Base-by-base conservation (phyloP, 2,888 invertebrate genomes). In the Leptothorax acervorum region DNA sequence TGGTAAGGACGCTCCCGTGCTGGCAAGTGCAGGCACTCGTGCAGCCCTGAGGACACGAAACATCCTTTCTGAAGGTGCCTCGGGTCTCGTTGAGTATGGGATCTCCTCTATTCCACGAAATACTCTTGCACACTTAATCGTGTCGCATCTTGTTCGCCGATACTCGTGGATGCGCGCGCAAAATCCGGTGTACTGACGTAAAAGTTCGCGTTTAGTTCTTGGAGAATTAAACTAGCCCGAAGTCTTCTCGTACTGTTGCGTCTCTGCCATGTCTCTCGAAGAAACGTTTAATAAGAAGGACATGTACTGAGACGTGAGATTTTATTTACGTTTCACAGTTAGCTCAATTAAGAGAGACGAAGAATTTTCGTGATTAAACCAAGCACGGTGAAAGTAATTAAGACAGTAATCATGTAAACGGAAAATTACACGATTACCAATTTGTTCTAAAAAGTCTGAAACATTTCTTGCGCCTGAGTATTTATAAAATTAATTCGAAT, bases 31-130 rank as follows among this genome's bases (percentile, higher is more conserved):
- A 88, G 87, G 75, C 83, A 90, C 82, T 86, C 83, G 62, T 35
- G 83, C 83, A 71, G 84, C 85, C 87, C 86, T 63, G 87, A 90
- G 89, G 89, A 90, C 88, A 89, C 84, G 87, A 90, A 90, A 90
- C 89, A 87, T 89, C 89, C 90, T 86, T 71, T 71, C 76, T 74
- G 62, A 65, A 53, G 85, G 60, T 55, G 68, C 81, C 86, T 85
- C 79, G 76, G 78, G 84, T 73, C 86, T 78, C 82, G 76, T 83
- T 70, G 81, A 75, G 87, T 79, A 86, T 60, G 74, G 62, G 83
- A 70, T 63, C 63, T 86, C 87, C 88, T 83, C 85, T 87, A 86
- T 88, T 90, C 88, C 85, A 68, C 82, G 81, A 78, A 85, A 74
- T 81, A 68, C 48, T 48, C 79, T 71, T 84, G 87, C 87, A 86